Evolutionary conservation across 2,888 invertebrate genomes (phyloP).

Genomic region (Cataglyphis altisquamis): DNA sequence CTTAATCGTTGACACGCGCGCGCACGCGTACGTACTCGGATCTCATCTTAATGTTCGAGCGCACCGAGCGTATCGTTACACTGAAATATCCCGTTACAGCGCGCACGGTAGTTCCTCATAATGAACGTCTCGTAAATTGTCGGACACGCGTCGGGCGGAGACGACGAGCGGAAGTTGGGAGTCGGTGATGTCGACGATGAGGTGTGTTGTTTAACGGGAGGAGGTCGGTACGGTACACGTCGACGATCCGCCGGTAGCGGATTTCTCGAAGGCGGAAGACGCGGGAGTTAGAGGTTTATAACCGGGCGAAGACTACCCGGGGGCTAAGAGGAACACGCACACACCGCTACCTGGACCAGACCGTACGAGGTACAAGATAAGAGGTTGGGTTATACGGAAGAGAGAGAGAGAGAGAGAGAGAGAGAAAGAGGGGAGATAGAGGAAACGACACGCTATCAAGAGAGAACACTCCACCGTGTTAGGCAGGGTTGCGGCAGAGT

Average conservation of each 20-base stretch:
- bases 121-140: constrained; percentile 60
- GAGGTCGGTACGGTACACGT: background rate
- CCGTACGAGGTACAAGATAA: constrained; percentile 56
- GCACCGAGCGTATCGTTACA: background rate
- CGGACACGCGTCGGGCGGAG: constrained; percentile 36
- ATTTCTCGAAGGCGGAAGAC: constrained; percentile 42
- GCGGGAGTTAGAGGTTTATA: constrained; percentile 43
- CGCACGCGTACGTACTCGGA: background rate
- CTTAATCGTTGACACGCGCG: background rate
- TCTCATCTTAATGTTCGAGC: background rate
- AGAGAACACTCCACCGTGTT: constrained; percentile 78
- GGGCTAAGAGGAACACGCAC: constrained; percentile 57
- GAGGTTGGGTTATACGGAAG: constrained; percentile 70
- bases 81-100: constrained; percentile 1
- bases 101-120: constrained; percentile 29
- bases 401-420: constrained; percentile 51
- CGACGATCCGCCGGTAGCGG: constrained; percentile 3
- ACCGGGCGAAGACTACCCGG: constrained; percentile 37
- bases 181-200: constrained; percentile 8
- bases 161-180: background rate
- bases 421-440: constrained; percentile 7
- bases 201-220: background rate
- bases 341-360: constrained; percentile 37
- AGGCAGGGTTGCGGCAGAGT: constrained; percentile 61
- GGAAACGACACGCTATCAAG: constrained; percentile 82